phyloP scores from a whole-genome alignment of 2,113 vertebrate genomes.

The Bettongia penicillata region DNA sequence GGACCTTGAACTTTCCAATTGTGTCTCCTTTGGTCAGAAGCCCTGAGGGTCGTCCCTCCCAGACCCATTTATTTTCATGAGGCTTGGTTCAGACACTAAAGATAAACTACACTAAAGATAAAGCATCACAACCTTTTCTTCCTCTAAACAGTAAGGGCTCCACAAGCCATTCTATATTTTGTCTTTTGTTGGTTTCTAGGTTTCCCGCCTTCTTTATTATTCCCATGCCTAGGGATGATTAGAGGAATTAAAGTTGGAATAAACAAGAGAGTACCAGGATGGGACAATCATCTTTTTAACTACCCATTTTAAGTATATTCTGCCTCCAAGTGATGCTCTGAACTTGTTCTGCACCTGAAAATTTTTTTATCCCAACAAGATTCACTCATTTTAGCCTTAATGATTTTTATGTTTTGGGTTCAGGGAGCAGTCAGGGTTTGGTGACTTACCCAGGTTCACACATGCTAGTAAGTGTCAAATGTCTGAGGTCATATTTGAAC shows the following conservation, averaged over 20 bases:
- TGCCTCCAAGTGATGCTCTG: neutral
- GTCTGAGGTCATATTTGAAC: neutral
- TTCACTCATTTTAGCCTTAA: neutral
- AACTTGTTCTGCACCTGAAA: neutral
- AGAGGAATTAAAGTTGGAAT: neutral
- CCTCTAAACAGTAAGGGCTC: neutral
- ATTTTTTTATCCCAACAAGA: neutral
- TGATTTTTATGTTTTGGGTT: neutral
- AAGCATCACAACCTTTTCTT: neutral
- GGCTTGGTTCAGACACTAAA: neutral
- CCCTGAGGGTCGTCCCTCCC: too few species aligned
- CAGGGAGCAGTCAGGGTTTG: neutral
- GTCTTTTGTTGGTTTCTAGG: neutral
- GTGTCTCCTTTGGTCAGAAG: too few species aligned
- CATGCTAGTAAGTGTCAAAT: neutral
- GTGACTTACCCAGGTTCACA: neutral
- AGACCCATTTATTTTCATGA: too few species aligned
- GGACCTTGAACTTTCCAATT: too few species aligned
- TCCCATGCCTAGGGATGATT: neutral
- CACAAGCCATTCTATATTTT: neutral
- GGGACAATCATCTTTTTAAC: neutral
- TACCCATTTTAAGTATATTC: neutral
- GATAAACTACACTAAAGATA: neutral
- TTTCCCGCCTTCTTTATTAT: neutral
- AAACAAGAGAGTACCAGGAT: neutral